Evolutionary conservation across 2,113 vertebrate genomes (phyloP).

Genomic region (Tangachromis dhanisi): DNA sequence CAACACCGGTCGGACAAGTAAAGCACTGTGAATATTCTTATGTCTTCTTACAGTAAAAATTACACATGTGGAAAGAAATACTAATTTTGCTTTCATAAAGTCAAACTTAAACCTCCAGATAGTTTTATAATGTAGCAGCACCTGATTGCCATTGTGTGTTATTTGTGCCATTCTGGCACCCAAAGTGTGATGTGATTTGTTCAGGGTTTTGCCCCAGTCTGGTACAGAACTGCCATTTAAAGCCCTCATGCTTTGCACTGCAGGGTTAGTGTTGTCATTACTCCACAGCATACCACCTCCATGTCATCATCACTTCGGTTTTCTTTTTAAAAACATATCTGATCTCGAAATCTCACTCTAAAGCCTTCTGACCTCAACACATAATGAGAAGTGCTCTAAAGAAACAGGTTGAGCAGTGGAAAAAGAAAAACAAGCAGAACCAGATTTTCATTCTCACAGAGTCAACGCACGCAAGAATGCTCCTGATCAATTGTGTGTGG

Average conservation of each 20-base stretch:
- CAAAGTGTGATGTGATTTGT: neutral
- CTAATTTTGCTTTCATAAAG: neutral
- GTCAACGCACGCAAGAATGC: neutral
- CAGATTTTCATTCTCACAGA: neutral
- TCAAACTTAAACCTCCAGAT: neutral
- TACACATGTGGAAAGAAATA: constrained; percentile 4
- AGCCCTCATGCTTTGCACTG: neutral
- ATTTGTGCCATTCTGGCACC: neutral
- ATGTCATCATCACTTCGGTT: neutral
- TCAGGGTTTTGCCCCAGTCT: neutral
- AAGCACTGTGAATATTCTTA: neutral
- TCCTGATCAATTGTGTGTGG: neutral
- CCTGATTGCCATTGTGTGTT: neutral
- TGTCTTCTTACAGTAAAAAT: neutral
- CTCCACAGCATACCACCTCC: neutral
- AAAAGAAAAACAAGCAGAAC: neutral
- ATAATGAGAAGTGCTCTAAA: neutral
- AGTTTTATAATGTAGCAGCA: neutral
- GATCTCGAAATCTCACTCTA: neutral
- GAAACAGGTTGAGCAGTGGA: neutral
- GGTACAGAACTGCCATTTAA: neutral
- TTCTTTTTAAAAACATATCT: neutral
- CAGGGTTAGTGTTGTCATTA: neutral
- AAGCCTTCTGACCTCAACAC: neutral
- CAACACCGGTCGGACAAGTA: constrained; percentile 65